A percentile compares a stretch with the other conserved stretches of the same genome.
phyloP scores from a whole-genome alignment of 2,797 vertebrate species.

The Prionace glauca region DNA sequence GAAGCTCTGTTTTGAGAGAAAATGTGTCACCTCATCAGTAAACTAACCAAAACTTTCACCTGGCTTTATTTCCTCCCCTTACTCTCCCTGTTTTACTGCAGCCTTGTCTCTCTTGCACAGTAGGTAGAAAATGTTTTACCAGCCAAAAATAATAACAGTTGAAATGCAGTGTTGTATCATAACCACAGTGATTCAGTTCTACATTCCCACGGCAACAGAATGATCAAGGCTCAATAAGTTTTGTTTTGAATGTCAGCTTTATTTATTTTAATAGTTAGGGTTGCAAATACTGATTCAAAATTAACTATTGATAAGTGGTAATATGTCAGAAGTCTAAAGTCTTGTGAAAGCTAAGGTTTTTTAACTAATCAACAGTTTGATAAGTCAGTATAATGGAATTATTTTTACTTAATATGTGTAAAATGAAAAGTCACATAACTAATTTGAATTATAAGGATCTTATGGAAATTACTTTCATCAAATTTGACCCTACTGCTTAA shows the following conservation, averaged over 20 bases:
- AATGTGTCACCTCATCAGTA: not conserved
- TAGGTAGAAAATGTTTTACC: constrained; percentile 10
- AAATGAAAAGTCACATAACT: not conserved
- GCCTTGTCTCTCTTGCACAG: not conserved
- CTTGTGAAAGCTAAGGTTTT: not conserved
- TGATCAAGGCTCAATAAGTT: not conserved
- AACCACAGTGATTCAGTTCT: not conserved
- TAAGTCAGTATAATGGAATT: not conserved
- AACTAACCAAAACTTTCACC: not conserved
- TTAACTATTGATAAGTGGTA: not conserved
- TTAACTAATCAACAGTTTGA: not conserved
- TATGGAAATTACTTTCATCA: not conserved
- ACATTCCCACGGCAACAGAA: not conserved
- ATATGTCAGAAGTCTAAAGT: not conserved
- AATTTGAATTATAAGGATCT: not conserved
- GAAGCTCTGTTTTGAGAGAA: not conserved
- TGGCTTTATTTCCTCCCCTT: not conserved
- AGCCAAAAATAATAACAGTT: not conserved
- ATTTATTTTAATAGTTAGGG: not conserved
- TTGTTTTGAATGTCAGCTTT: not conserved
- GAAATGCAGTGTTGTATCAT: not conserved
- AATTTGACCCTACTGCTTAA: not conserved
- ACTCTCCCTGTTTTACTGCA: not conserved
- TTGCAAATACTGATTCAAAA: not conserved
- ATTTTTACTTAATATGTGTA: not conserved